Percentiles rank a stretch among this genome's conserved stretches.
phyloP scores from a whole-genome alignment of 1,140 invertebrate species.

The Hylyphantes graminicola region DNA sequence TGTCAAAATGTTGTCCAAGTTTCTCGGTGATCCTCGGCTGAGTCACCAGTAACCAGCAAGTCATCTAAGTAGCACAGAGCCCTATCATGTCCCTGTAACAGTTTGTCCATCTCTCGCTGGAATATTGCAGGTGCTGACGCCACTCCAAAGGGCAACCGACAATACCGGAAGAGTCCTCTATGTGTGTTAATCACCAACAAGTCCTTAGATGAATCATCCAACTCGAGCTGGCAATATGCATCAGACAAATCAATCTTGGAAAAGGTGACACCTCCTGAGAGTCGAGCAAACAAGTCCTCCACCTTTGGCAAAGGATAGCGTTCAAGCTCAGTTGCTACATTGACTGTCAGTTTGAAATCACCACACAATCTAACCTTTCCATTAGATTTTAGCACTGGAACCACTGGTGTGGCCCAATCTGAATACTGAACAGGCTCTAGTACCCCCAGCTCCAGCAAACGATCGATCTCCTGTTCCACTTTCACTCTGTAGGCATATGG shows the following conservation, averaged over 20 bases:
- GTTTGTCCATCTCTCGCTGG: constrained; percentile 60
- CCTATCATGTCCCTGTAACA: constrained; percentile 49
- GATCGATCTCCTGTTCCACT: too few relatives aligned
- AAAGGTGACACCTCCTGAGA: neutral
- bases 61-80: constrained; percentile 25
- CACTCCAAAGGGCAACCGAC: neutral
- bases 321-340: neutral
- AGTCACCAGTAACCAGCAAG: neutral
- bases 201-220: constrained; percentile 11
- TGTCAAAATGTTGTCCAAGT: neutral
- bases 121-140: neutral
- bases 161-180: neutral
- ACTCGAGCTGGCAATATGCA: constrained; percentile 5
- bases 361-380: constrained; percentile 66
- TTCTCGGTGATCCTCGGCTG: neutral
- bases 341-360: constrained; percentile 64
- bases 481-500: too few relatives aligned
- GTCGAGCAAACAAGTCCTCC: constrained; percentile 1
- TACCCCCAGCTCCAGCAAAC: too few relatives aligned
- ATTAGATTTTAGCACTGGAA: constrained; percentile 67
- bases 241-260: constrained; percentile 17
- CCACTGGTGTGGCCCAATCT: constrained; percentile 68
- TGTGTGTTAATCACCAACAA: constrained; percentile 9
- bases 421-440: constrained; percentile 64
- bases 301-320: constrained; percentile 12